These are phyloP conservation scores for Knipowitschia caucasica DNA, from an alignment of 2,797 vertebrate species.

Conservation along the genomic window DNA sequence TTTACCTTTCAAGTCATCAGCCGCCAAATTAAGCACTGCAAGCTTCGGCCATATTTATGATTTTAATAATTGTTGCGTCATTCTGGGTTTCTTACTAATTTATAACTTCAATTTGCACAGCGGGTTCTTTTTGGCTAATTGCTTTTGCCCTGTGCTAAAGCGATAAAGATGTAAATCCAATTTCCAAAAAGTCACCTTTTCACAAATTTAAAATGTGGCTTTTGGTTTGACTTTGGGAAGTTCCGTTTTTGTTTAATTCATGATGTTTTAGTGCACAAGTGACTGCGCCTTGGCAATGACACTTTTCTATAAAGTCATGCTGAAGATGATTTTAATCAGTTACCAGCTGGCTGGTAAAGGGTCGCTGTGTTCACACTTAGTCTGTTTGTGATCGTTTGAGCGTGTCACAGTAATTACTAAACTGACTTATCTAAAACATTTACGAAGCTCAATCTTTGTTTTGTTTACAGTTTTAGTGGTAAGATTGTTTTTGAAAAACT, in stretches of 20 bases:
- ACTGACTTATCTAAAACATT: too few relatives aligned
- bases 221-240: constrained; percentile 32
- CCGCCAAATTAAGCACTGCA: constrained; percentile 3
- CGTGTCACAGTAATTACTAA: too few relatives aligned
- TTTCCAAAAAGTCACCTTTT: constrained; percentile 26
- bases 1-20: constrained; percentile 14
- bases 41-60: constrained; percentile 6
- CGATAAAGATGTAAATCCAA: constrained; percentile 40
- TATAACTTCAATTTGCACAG: constrained; percentile 14
- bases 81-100: constrained; percentile 10
- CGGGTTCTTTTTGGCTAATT: constrained; percentile 41
- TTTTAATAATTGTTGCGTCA: constrained; percentile 18
- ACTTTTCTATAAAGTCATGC: neutral
- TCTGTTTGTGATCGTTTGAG: too few relatives aligned
- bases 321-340: too few relatives aligned
- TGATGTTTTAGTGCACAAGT: neutral
- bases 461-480: too few relatives aligned
- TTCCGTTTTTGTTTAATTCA: constrained; percentile 2
- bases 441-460: too few relatives aligned
- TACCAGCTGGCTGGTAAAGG: too few relatives aligned
- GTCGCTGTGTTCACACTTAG: too few relatives aligned
- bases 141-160: constrained; percentile 19
- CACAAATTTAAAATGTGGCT: constrained; percentile 22
- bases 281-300: neutral
- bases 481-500: too few relatives aligned